Percentiles rank a stretch among this genome's conserved stretches.
These are phyloP conservation scores for Epizoanthus ramosus DNA, from an alignment of 92 coral and sea anemone species.

Conservation along the genomic window DNA sequence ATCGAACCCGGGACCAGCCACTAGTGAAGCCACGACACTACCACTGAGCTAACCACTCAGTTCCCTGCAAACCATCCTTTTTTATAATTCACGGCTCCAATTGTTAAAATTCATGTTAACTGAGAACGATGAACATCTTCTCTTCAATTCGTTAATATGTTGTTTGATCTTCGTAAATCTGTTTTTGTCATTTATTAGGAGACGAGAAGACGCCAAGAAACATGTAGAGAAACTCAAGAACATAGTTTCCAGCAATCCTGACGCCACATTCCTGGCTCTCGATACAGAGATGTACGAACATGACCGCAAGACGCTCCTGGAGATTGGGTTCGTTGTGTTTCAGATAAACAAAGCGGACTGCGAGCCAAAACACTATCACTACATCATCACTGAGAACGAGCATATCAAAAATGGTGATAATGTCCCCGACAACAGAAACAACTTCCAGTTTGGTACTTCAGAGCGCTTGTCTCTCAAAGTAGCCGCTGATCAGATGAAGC, in stretches of 20 bases:
- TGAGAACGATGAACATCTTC: too few species aligned
- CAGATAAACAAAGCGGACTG: constrained; percentile 31
- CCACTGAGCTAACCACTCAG: too few species aligned
- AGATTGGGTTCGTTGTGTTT: constrained; percentile 65
- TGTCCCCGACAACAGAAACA: constrained; percentile 61
- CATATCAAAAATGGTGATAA: constrained; percentile 33
- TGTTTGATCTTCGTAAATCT: too few species aligned
- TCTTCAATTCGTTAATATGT: too few species aligned
- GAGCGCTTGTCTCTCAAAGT: constrained; percentile 50
- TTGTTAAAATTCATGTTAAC: too few species aligned
- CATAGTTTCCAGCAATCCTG: constrained; percentile 5
- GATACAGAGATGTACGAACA: constrained; percentile 67
- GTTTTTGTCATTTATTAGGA: constrained; percentile 19
- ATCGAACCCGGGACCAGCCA: too few species aligned
- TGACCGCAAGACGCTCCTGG: constrained; percentile 61
- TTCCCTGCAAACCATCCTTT: too few species aligned
- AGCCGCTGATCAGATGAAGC: constrained; percentile 64
- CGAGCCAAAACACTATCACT: constrained; percentile 46
- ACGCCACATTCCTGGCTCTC: constrained; percentile 49
- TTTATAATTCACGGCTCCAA: too few species aligned
- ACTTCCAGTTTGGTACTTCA: constrained; percentile 62
- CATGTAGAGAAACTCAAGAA: constrained; percentile 33
- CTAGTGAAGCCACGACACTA: too few species aligned
- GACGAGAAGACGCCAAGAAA: constrained; percentile 41
- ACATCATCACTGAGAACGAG: constrained; percentile 59